A percentile compares a stretch with the other conserved stretches of the same genome.
phyloP scores from a whole-genome alignment of 2,797 vertebrate species.

The Nasua narica region DNA sequence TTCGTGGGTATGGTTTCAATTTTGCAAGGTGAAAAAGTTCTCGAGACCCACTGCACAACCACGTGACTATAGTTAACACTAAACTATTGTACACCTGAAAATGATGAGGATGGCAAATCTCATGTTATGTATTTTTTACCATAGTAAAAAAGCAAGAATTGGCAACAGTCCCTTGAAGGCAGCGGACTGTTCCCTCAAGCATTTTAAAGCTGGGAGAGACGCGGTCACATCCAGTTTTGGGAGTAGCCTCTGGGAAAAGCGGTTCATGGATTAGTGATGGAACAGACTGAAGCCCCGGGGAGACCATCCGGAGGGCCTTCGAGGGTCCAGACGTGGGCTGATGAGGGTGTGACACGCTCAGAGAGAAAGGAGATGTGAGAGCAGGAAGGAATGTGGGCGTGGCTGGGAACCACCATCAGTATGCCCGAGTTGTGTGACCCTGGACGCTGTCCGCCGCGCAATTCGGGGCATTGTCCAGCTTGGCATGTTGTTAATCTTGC shows the following conservation, averaged over 20 bases:
- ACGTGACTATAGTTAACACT: not conserved
- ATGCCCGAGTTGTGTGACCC: not conserved
- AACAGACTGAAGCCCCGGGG: not conserved
- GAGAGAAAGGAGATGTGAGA: not conserved
- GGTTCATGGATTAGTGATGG: accelerated
- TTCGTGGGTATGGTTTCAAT: not conserved
- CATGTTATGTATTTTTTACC: not conserved
- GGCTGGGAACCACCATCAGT: not conserved
- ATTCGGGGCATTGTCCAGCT: not conserved
- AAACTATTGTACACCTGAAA: not conserved
- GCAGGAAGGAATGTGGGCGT: not conserved
- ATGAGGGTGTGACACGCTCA: not conserved
- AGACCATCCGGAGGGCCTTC: not conserved
- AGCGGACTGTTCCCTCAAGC: not conserved
- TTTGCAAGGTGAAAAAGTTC: not conserved
- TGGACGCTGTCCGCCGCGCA: not conserved
- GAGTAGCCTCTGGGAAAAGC: not conserved
- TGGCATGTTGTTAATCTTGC: not conserved
- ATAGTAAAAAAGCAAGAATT: not conserved
- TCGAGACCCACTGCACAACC: not conserved
- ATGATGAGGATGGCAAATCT: not conserved
- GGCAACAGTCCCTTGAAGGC: not conserved
- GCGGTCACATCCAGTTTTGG: not conserved
- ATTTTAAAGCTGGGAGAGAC: not conserved
- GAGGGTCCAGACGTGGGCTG: not conserved